Base-by-base conservation (phyloP, 2,888 invertebrate species). In the Scaptomyza tumidula region DNA sequence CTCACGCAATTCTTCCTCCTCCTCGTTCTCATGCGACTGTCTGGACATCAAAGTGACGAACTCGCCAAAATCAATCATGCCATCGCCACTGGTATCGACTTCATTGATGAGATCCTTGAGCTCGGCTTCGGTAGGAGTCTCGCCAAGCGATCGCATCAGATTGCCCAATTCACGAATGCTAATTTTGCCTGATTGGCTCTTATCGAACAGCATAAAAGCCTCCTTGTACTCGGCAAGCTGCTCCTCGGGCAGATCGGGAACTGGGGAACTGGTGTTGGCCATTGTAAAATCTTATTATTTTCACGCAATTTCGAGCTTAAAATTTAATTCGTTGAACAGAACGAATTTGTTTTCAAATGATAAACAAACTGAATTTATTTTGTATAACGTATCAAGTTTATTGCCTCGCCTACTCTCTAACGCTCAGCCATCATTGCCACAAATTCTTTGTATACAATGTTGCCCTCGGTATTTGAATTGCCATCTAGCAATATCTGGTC, bases 31-130 rank as follows among this genome's bases (percentile, higher is more conserved):
- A 92, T 98, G 98, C 97, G 98, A 98, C 94, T 98, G 99, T 90
- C 98, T 95, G 89, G 98, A 98, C 99, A 99, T 99, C 97, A 99
- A 98, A 90, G 98, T 97, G 89, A 99, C 95, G 94, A 99, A 99
- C 93, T 99, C 99, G 84, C 97, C 97, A 93, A 99, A 99, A 94
- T 99, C 98, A 93, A 99, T 98, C 91, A 97, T 98, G 90, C 99
- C 99, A 93, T 90, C 81, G 87, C 91, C 91, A 74, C 90, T 90
- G 57, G 87, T 85, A 93, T 99, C 99, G 89, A 99, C 98, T 94
- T 99, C 99, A 93, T 98, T 98, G 94, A 99, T 98, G 98, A 99
- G 98, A 93, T 99, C 99, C 93, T 98, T 98, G 78, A 99, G 95
- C 93, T 99, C 99, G 56, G 98, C 98, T 94, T 99, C 99, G 92